phyloP scores from a whole-genome alignment of 2,113 vertebrate species.

The Oophaga pumilio region DNA sequence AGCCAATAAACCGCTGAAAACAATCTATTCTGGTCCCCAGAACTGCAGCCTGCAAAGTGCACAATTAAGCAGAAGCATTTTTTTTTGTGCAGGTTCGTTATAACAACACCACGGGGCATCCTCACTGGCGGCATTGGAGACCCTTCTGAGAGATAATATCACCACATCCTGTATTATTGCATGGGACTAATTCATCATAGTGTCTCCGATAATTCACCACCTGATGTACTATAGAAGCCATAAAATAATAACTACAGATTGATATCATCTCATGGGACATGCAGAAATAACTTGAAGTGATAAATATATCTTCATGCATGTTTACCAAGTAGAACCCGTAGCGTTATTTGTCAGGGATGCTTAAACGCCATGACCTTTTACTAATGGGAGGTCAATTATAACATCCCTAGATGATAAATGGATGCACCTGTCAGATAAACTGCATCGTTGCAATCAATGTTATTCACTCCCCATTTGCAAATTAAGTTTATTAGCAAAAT shows the following conservation, averaged over 20 bases:
- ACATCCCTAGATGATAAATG: neutral
- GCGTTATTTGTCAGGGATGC: neutral
- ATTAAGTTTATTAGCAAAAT: too few species aligned
- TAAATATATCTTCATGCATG: neutral
- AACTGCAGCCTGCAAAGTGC: constrained; percentile 16
- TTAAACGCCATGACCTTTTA: neutral
- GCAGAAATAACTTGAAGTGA: neutral
- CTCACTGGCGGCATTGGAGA: neutral
- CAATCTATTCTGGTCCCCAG: constrained; percentile 9
- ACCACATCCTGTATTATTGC: constrained; percentile 11
- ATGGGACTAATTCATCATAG: constrained; percentile 13
- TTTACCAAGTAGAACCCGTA: neutral
- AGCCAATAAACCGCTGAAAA: constrained; percentile 23
- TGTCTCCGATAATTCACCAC: constrained; percentile 21
- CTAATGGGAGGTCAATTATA: neutral
- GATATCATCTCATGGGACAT: neutral
- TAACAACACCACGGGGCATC: constrained; percentile 8
- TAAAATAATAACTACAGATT: constrained; percentile 13
- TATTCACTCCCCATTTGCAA: too few species aligned
- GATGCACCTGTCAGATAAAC: neutral
- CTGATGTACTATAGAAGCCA: constrained; percentile 24
- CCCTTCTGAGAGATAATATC: constrained; percentile 18
- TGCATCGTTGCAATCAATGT: too few species aligned
- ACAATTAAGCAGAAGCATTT: constrained; percentile 38
- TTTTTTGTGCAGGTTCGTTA: constrained; percentile 21